phyloP scores from a whole-genome alignment of 2,888 invertebrate species.

The Hirtodrosophila histrioides region DNA sequence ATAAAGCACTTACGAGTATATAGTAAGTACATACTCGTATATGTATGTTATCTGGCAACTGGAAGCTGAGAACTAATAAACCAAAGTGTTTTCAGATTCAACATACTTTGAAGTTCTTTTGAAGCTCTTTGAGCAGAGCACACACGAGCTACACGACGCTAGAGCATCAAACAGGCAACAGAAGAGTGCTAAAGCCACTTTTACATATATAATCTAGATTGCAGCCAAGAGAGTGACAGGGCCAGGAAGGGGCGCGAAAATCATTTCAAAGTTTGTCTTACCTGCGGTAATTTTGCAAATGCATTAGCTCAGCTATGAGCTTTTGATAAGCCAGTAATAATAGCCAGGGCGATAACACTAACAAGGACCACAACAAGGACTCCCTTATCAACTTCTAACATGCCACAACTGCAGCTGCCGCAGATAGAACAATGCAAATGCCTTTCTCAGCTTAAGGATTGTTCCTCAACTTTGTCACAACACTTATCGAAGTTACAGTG shows the following conservation, averaged over 20 bases:
- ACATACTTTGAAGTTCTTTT: constrained; percentile 48
- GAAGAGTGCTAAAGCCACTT: constrained; percentile 25
- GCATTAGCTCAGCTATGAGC: constrained; percentile 26
- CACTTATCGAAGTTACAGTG: constrained; percentile 1
- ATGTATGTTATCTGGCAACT: constrained; percentile 4
- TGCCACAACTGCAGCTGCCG: constrained; percentile 13
- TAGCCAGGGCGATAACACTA: too few species aligned
- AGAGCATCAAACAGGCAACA: constrained; percentile 37
- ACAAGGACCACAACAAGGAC: constrained; percentile 15
- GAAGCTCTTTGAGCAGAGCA: constrained; percentile 32
- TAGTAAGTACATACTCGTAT: constrained; percentile 7
- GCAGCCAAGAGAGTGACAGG: constrained; percentile 19
- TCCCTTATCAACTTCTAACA: constrained; percentile 22
- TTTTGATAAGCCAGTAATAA: not conserved
- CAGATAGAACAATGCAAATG: constrained; percentile 23
- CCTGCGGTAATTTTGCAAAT: constrained; percentile 37
- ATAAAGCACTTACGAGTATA: constrained; percentile 23
- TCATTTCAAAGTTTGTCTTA: constrained; percentile 21
- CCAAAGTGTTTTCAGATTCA: constrained; percentile 62
- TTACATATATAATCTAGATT: constrained; percentile 34
- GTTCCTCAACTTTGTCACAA: constrained; percentile 1
- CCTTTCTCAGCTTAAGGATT: constrained; percentile 32
- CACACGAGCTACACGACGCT: constrained; percentile 1
- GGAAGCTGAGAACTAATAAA: constrained; percentile 62
- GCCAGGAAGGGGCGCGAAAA: not conserved